Conservation (phyloP, 1,140 invertebrate species). For the Neotoxoptera formosana region DNA sequence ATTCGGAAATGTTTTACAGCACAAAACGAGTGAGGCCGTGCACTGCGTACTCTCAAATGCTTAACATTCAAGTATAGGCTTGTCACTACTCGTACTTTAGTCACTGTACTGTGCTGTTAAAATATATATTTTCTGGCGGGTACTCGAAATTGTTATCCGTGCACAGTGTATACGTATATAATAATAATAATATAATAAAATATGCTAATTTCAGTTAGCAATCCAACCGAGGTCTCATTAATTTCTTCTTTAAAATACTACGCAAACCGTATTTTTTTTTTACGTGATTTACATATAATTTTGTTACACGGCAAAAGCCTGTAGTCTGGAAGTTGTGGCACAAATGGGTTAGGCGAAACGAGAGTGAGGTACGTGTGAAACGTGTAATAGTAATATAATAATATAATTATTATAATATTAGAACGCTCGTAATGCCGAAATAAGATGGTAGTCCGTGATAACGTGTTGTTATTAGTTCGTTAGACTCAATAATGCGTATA, state of each 20-base stretch:
- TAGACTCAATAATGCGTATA: not conserved
- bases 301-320: not conserved
- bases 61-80: not conserved
- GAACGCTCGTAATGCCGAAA: not conserved
- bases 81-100: not conserved
- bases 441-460: not conserved
- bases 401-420: not conserved
- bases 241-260: not conserved
- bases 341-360: not conserved
- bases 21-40: not conserved
- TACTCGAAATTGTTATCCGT: not conserved
- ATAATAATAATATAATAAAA: not conserved
- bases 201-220: conserved; percentile 9
- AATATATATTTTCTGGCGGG: not conserved
- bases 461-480: not conserved
- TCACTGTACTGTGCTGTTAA: not conserved
- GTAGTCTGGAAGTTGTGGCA: not conserved
- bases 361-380: not conserved
- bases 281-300: conserved; percentile 7
- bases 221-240: not conserved
- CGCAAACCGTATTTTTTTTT: not conserved
- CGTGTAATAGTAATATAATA: not conserved
- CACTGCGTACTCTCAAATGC: not conserved
- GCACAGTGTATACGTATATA: not conserved
- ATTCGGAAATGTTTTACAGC: not conserved